Base-by-base conservation (phyloP, 2,888 invertebrate genomes). In the Operophtera brumata region DNA sequence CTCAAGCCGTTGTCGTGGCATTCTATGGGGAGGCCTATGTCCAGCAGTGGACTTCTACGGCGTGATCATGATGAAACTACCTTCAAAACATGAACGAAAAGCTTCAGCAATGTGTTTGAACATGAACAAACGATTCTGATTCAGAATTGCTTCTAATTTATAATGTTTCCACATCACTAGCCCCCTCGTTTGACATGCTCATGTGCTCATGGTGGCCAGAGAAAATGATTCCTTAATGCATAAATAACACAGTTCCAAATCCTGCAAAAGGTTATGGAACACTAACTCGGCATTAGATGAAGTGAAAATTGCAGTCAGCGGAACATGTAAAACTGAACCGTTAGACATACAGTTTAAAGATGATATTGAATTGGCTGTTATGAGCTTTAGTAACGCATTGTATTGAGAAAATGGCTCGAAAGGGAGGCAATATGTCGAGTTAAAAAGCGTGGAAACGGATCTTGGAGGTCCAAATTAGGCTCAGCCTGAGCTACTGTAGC, bases 381-480 rank as follows among this genome's bases (percentile, higher is more conserved):
- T 12, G 6, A 47, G 42, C 26, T 48, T 48, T 58, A 62, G 52
- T 61, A 61, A 59, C 56, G 62, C 62, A 57, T 60, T 40, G 59
- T 53, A 56, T 66, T 67, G 59, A 65, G 68, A 66, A 66, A 73
- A 72, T 69, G 64, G 65, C 59, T 65, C 45, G 63, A 59, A 65
- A 61, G 57, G 71, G 66, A 70, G 67, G 65, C 53, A 64, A 64
- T 67, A 69, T 71, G 69, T 66, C 57, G 61, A 69, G 70, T 68
- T 70, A 69, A 70, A 71, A 70, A 74, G 69, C 73, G 71, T 71
- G 70, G 66, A 72, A 71, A 69, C 58, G 65, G 69, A 64, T 60
- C 61, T 57, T 54, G 39, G 61, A 52, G 59, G 60, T 63, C 59
- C 42, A 55, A 62, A 66, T 64, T 67, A 66, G 59, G 62, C 45